phyloP scores from a whole-genome alignment of 2,888 invertebrate species.

The Elysia crispata region DNA sequence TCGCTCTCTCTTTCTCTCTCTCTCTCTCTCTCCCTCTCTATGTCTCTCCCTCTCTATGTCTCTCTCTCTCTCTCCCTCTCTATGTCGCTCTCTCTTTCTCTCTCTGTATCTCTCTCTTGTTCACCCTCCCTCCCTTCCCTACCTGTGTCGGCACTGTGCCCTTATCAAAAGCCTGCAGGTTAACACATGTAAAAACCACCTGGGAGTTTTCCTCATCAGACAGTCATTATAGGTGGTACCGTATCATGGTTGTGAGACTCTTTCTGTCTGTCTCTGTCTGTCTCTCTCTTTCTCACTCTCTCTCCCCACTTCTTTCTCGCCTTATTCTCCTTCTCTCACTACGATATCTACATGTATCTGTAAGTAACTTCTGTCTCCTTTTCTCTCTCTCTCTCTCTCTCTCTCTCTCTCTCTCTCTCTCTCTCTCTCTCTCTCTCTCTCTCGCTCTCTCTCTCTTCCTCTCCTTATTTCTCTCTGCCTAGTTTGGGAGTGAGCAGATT shows the following conservation, averaged over 20 bases:
- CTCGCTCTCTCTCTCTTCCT: not conserved
- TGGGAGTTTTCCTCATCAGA: no score
- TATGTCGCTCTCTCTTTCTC: slow-evolving; percentile 27
- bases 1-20: slow-evolving; percentile 36
- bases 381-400: slow-evolving; percentile 30
- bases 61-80: slow-evolving; percentile 20
- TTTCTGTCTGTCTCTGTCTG: no score
- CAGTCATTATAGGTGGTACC: no score
- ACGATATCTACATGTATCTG: no score
- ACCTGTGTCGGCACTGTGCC: no score
- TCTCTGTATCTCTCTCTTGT: slow-evolving; percentile 34
- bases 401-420: not conserved
- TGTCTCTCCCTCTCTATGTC: slow-evolving; percentile 23
- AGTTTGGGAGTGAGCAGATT: not conserved
- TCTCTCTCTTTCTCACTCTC: slow-evolving; percentile 3
- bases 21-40: slow-evolving; percentile 33
- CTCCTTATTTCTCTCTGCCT: not conserved
- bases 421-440: not conserved
- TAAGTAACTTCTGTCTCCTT: not conserved
- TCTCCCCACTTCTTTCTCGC: not conserved
- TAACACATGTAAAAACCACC: not conserved
- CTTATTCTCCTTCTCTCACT: no score
- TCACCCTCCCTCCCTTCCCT: not conserved
- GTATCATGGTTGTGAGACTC: no score
- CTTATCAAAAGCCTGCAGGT: not conserved